Evolutionary conservation across 2,113 vertebrate genomes (phyloP).

Genomic region (Passer montanus): DNA sequence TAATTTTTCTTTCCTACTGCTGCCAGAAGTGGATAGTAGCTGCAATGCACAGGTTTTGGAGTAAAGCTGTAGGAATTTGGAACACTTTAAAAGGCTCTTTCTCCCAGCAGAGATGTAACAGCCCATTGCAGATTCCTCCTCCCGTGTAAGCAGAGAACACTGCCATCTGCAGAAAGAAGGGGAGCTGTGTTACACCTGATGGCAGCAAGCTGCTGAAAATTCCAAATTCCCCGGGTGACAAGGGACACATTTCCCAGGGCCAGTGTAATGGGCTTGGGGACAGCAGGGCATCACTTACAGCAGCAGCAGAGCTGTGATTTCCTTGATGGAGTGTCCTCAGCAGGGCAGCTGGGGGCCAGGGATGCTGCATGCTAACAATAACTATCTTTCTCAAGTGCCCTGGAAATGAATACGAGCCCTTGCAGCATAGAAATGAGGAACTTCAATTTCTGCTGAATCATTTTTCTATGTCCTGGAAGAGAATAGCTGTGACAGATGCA

Average conservation of each 20-base stretch:
- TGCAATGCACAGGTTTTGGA: background rate
- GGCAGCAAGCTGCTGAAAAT: slow-evolving; percentile 12
- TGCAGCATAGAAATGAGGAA: slow-evolving; percentile 73
- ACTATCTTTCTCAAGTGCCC: slow-evolving; percentile 65
- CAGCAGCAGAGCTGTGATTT: slow-evolving; percentile 60
- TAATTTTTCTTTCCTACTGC: background rate
- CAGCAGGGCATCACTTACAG: slow-evolving; percentile 64
- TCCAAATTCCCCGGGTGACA: slow-evolving; percentile 26
- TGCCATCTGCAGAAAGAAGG: slow-evolving; percentile 26
- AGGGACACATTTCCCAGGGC: slow-evolving; percentile 44
- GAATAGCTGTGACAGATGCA: slow-evolving; percentile 64
- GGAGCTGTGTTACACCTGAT: background rate
- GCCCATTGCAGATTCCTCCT: background rate
- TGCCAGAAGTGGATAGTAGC: background rate
- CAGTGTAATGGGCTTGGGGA: slow-evolving; percentile 62
- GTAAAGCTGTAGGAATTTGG: background rate
- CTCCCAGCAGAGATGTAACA: background rate
- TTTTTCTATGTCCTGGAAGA: slow-evolving; percentile 73
- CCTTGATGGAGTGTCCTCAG: slow-evolving; percentile 71
- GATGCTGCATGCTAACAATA: slow-evolving; percentile 67
- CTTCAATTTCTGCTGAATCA: slow-evolving; percentile 75
- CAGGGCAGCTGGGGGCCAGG: slow-evolving; percentile 50
- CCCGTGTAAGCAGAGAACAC: background rate
- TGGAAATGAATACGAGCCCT: slow-evolving; percentile 75
- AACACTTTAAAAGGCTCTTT: background rate